A percentile compares a stretch with the other conserved stretches of the same genome.
These are phyloP conservation scores for Apotomis turbidana DNA, from an alignment of 2,888 invertebrate genomes.

Conservation along the genomic window DNA sequence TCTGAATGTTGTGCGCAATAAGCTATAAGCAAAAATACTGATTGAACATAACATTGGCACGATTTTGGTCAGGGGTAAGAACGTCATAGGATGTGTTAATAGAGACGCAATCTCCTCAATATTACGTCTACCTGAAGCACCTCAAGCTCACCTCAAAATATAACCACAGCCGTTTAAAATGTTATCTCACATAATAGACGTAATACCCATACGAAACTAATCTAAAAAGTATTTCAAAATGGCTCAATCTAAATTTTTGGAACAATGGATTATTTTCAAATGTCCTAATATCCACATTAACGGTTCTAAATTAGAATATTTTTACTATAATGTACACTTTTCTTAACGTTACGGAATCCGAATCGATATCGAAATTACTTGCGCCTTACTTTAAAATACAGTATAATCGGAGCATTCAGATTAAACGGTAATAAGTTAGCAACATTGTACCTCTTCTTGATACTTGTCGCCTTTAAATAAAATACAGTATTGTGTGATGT, in stretches of 20 bases:
- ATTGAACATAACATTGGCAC: too few relatives aligned
- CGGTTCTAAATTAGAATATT: constrained; percentile 53
- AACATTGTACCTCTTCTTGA: too few relatives aligned
- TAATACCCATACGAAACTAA: neutral
- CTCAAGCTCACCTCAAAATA: too few relatives aligned
- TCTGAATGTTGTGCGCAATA: too few relatives aligned
- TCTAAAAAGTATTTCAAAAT: neutral
- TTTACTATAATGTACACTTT: constrained; percentile 50
- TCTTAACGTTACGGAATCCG: constrained; percentile 48
- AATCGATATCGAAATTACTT: constrained; percentile 44
- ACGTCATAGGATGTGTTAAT: too few relatives aligned
- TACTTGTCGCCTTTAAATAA: too few relatives aligned
- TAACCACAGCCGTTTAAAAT: neutral
- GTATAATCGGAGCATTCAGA: constrained; percentile 25
- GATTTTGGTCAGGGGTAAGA: too few relatives aligned
- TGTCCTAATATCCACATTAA: constrained; percentile 11
- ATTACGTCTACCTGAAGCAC: too few relatives aligned
- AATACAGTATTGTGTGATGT: too few relatives aligned
- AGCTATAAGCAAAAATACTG: too few relatives aligned
- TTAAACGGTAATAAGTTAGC: neutral
- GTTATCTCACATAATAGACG: neutral
- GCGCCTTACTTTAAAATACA: constrained; percentile 4
- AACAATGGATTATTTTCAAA: constrained; percentile 25
- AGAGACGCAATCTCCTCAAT: too few relatives aligned
- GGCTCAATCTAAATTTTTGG: constrained; percentile 14